Evolutionary conservation across 2,797 vertebrate species (phyloP).

Genomic region (Chrysolophus pictus): DNA sequence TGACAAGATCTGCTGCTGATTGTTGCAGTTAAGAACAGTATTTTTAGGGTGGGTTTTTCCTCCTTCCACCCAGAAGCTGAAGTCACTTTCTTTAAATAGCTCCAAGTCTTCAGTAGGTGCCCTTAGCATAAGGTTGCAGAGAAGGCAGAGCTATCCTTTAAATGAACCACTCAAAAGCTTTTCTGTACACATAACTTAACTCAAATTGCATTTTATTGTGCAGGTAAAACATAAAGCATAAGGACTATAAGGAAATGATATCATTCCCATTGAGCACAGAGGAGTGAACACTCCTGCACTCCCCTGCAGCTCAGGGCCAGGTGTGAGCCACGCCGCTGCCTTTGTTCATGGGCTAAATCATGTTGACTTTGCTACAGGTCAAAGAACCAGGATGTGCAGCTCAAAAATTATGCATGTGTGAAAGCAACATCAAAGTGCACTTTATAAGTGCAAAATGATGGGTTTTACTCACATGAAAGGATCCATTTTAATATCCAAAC

Average conservation of each 20-base stretch:
- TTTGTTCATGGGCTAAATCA: neutral
- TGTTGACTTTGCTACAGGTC: neutral
- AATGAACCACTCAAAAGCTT: accelerated
- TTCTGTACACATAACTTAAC: neutral
- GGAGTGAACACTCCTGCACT: neutral
- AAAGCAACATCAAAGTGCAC: neutral
- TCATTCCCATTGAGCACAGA: neutral
- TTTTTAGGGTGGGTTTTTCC: neutral
- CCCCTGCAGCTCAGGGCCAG: accelerated
- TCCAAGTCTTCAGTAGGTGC: neutral
- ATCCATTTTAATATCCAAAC: neutral
- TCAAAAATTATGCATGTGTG: accelerated
- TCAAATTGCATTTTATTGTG: neutral
- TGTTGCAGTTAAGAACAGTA: neutral
- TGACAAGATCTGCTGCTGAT: accelerated
- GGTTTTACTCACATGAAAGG: neutral
- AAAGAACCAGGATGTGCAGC: neutral
- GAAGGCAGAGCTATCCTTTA: neutral
- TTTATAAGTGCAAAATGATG: neutral
- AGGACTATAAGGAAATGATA: neutral
- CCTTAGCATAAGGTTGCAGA: neutral
- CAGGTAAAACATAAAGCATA: accelerated
- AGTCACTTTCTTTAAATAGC: conserved; percentile 16
- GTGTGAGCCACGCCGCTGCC: accelerated
- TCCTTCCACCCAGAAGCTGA: neutral